Conservation (phyloP, 2,113 vertebrate species). For the Coregonus clupeaformis region DNA sequence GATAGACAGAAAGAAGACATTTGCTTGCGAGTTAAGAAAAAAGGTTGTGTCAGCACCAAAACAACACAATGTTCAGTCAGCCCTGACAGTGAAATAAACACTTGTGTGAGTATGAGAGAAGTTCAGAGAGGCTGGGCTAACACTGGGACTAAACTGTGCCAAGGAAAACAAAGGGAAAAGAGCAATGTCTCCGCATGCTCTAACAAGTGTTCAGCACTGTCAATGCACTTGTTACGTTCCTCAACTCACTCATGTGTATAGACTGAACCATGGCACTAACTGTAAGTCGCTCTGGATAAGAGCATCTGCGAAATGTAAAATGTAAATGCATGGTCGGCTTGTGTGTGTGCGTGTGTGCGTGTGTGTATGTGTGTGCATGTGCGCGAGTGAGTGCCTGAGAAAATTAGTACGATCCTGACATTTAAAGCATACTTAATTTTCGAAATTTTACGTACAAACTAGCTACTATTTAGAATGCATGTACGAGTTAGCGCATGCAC, state of each 20-base stretch:
- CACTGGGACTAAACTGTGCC: slow-evolving; percentile 61
- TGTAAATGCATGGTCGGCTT: neutral
- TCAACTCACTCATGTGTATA: neutral
- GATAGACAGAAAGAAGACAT: too few relatives aligned
- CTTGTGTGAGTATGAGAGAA: slow-evolving; percentile 60
- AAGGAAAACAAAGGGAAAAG: slow-evolving; percentile 43
- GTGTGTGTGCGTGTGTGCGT: neutral
- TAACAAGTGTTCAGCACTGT: slow-evolving; percentile 10
- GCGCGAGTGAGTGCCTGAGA: neutral
- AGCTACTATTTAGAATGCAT: too few relatives aligned
- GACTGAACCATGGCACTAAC: neutral
- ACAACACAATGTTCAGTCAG: slow-evolving; percentile 63
- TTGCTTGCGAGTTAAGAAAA: too few relatives aligned
- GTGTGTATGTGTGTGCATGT: slow-evolving; percentile 17
- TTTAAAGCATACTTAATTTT: too few relatives aligned
- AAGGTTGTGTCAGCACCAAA: neutral
- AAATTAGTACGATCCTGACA: too few relatives aligned
- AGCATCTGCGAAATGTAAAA: too few relatives aligned
- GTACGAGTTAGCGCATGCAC: neutral
- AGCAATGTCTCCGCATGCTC: slow-evolving; percentile 1
- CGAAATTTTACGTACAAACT: too few relatives aligned
- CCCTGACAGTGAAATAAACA: slow-evolving; percentile 74
- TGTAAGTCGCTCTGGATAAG: too few relatives aligned
- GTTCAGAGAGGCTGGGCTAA: slow-evolving; percentile 65
- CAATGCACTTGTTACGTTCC: slow-evolving; percentile 10